Evolutionary conservation across 2,888 invertebrate species (phyloP).

Genomic region (Aelia acuminata): DNA sequence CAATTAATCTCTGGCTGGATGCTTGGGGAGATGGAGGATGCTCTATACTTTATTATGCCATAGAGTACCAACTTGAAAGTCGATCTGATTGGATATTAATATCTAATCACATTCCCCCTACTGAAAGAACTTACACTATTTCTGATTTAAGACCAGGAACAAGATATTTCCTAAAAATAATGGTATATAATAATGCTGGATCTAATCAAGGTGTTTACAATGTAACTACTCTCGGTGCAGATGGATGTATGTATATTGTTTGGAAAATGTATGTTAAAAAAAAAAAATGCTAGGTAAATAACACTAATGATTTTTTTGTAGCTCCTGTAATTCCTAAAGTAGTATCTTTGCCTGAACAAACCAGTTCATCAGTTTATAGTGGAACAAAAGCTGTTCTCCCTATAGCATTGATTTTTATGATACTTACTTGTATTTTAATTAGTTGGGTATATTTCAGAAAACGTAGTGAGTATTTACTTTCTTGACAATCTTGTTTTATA

Average conservation of each 20-base stretch:
- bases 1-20: constrained; percentile 88
- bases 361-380: constrained; percentile 72
- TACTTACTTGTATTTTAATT: constrained; percentile 77
- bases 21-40: constrained; percentile 93
- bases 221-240: constrained; percentile 84
- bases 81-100: constrained; percentile 81
- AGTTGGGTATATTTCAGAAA: constrained; percentile 80
- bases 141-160: constrained; percentile 81
- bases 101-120: constrained; percentile 85
- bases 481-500: not conserved
- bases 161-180: constrained; percentile 71
- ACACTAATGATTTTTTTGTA: constrained; percentile 66
- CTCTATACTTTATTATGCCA: constrained; percentile 87
- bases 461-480: constrained; percentile 74
- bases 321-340: constrained; percentile 76
- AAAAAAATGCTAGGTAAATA: not conserved
- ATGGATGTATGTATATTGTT: constrained; percentile 76
- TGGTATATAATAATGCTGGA: constrained; percentile 89
- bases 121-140: constrained; percentile 86
- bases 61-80: constrained; percentile 81
- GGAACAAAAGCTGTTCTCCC: constrained; percentile 47
- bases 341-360: constrained; percentile 78
- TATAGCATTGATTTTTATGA: constrained; percentile 40
- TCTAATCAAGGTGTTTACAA: constrained; percentile 86
- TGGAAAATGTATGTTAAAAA: not conserved